phyloP scores from a whole-genome alignment of 1,140 invertebrate species.

The Trichonephila clavata region DNA sequence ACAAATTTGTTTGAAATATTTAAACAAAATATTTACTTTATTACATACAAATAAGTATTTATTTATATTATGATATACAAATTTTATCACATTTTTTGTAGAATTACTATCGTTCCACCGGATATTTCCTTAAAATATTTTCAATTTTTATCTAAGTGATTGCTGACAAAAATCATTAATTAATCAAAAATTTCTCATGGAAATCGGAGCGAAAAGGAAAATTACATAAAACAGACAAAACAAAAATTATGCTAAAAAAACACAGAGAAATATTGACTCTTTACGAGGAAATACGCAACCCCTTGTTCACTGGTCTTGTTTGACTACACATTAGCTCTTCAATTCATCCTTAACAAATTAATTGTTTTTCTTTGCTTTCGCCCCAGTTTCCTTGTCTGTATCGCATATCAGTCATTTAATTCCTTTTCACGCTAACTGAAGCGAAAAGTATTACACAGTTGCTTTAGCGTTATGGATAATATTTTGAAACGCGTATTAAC shows the following conservation, averaged over 20 bases:
- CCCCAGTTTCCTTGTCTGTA: not conserved
- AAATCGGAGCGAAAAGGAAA: not conserved
- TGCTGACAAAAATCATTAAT: not conserved
- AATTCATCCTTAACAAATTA: not conserved
- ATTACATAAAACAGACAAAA: not conserved
- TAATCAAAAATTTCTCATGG: not conserved
- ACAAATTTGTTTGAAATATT: too few relatives aligned
- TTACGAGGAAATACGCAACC: not conserved
- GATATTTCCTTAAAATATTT: too few relatives aligned
- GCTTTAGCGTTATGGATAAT: too few relatives aligned
- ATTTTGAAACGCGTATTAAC: too few relatives aligned
- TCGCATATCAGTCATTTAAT: not conserved
- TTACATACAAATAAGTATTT: too few relatives aligned
- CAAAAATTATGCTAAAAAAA: not conserved
- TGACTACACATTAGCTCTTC: not conserved
- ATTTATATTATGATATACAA: too few relatives aligned
- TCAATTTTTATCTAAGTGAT: too few relatives aligned
- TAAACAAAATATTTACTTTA: too few relatives aligned
- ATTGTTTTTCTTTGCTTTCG: not conserved
- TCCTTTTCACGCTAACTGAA: conserved; percentile 19
- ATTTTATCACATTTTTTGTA: too few relatives aligned
- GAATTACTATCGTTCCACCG: too few relatives aligned
- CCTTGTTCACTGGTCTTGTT: not conserved
- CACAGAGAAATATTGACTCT: not conserved
- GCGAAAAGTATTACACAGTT: not conserved